A percentile compares a stretch with the other conserved stretches of the same genome.
phyloP scores from a whole-genome alignment of 2,888 invertebrate genomes.

The Dysmachus trigonus region DNA sequence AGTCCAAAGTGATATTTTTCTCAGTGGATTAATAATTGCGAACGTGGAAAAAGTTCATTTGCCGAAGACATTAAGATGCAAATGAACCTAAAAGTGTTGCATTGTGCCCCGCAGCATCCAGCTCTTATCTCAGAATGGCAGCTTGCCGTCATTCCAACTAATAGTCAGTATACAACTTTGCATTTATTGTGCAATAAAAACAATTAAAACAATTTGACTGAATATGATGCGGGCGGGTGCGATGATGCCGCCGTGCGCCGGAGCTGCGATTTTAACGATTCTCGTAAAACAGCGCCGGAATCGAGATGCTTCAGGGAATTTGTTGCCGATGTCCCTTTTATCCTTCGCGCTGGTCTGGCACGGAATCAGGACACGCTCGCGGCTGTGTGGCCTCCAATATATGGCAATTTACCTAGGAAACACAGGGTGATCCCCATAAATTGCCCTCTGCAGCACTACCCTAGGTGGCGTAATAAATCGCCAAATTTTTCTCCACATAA shows the following conservation, averaged over 20 bases:
- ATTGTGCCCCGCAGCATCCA: neutral
- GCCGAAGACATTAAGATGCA: constrained; percentile 3
- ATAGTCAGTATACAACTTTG: neutral
- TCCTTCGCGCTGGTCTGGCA: neutral
- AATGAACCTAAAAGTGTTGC: neutral
- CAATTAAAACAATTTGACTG: neutral
- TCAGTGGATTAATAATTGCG: neutral
- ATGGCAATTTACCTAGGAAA: neutral
- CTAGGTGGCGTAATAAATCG: constrained; percentile 20
- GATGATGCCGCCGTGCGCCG: neutral
- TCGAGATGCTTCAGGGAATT: neutral
- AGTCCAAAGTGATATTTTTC: neutral
- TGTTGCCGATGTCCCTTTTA: neutral
- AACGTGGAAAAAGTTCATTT: constrained; percentile 1
- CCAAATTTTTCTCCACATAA: constrained; percentile 33
- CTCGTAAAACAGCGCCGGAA: neutral
- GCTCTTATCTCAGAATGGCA: neutral
- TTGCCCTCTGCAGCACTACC: constrained; percentile 6
- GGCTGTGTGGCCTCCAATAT: neutral
- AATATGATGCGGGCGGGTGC: neutral
- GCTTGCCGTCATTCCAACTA: neutral
- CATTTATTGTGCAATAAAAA: constrained; percentile 2
- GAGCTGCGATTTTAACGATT: neutral
- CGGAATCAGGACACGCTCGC: neutral
- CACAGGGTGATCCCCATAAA: neutral